Conservation (phyloP, 2,888 invertebrate species). For the Dicranocentrus wangi region DNA sequence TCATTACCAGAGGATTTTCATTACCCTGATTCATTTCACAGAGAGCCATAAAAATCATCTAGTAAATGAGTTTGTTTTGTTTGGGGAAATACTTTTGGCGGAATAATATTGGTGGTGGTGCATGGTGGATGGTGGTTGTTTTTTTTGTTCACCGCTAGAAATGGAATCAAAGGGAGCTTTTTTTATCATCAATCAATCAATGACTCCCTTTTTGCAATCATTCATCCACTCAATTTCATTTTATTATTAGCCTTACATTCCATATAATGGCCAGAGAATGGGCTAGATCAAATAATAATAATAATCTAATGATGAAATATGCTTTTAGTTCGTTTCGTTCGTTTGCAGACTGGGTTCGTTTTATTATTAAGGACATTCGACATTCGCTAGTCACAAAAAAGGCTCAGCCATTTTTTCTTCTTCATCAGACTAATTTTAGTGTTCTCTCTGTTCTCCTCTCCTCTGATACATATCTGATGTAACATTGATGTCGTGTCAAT, state of each 20-base stretch:
- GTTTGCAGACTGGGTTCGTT: neutral
- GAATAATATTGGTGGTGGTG: slow-evolving; percentile 6
- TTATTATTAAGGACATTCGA: neutral
- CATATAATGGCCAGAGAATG: too few species aligned
- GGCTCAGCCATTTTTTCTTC: too few species aligned
- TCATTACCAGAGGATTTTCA: slow-evolving; percentile 9
- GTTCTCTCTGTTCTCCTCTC: too few species aligned
- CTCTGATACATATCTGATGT: too few species aligned
- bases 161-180: neutral
- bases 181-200: slow-evolving; percentile 36
- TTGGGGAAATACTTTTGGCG: slow-evolving; percentile 24
- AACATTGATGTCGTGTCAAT: too few species aligned
- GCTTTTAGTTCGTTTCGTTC: neutral
- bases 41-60: neutral
- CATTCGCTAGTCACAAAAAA: neutral
- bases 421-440: too few species aligned
- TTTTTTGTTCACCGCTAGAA: neutral
- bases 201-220: neutral
- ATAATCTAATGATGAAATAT: neutral
- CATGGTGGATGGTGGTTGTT: too few species aligned
- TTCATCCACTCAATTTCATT: neutral
- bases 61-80: slow-evolving; percentile 29
- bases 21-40: slow-evolving; percentile 30
- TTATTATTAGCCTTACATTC: neutral
- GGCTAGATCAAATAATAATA: too few species aligned